phyloP scores from a whole-genome alignment of 2,888 invertebrate genomes.

The Dinocampus coccinellae region DNA sequence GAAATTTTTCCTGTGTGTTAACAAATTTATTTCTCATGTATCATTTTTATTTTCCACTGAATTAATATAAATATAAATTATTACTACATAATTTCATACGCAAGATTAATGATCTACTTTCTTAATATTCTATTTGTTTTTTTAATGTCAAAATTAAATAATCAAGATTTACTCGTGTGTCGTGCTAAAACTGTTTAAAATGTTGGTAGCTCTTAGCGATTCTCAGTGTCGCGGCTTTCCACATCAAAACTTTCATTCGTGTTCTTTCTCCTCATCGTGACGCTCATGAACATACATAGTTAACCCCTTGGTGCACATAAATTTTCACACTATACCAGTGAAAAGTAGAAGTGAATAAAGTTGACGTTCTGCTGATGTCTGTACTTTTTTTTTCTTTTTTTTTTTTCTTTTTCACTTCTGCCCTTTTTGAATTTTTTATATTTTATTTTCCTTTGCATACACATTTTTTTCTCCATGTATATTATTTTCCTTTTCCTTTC shows the following conservation, averaged over 20 bases:
- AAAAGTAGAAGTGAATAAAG: slow-evolving; percentile 3
- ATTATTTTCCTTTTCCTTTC: too few relatives aligned
- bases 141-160: slow-evolving; percentile 53
- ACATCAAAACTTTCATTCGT: slow-evolving; percentile 20
- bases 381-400: background rate
- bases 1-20: background rate
- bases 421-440: background rate
- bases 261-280: background rate
- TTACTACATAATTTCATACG: background rate
- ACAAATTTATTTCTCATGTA: background rate
- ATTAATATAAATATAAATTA: background rate
- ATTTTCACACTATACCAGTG: background rate
- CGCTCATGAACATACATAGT: background rate
- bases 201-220: slow-evolving; percentile 35
- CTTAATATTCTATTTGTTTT: slow-evolving; percentile 1
- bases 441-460: background rate
- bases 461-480: background rate
- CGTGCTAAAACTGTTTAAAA: slow-evolving; percentile 43
- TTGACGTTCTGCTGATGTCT: background rate
- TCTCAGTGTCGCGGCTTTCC: slow-evolving; percentile 4
- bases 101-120: slow-evolving; percentile 13
- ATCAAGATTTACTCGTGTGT: slow-evolving; percentile 54
- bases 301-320: slow-evolving; percentile 8
- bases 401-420: too few relatives aligned
- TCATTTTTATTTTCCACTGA: background rate